Evolutionary conservation across 2,113 vertebrate genomes (phyloP), one percentile per base, ranked within the genome.

Genomic region (Periophthalmodon schlosseri): DNA sequence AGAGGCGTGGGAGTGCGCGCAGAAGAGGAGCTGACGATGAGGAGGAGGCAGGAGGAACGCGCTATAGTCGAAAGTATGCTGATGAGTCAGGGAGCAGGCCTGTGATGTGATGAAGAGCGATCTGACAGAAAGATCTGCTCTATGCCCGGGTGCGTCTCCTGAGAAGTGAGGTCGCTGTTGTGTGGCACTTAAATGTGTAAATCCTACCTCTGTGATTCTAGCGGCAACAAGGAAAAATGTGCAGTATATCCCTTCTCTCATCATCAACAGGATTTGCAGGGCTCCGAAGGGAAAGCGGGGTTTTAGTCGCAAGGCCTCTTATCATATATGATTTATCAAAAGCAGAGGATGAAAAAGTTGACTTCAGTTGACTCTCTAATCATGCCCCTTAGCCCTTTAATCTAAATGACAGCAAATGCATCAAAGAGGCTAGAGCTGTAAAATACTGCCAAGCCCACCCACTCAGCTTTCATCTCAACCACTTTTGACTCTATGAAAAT

Each of bases 31-130:
- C 76, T 6, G 23, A 71, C 68, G 75, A 67, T 57, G 81, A 77
- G 61, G 81, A 77, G 65, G 67, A 86, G 83, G 79, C 73, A 78
- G 79, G 70, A 88, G 75, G 74, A 88, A 75, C 68, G 72, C 79
- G 83, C 85, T 56, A 44, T 44, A 56, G 52, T 85, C 84, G 77
- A 85, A 88, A 85, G 68, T 83, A 87, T 87, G 88, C 86, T 82
- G 88, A 88, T 90, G 88, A 91, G 86, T 90, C 81, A 88, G 80
- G 71, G 75, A 77, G 86, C 60, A 70, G 73, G 74, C 80, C 75
- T 87, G 77, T 87, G 76, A 89, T 87, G 90, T 85, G 89, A 88
- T 76, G 75, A 81, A 87, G 72, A 72, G 71, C 46, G 81, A 88
- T 90, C 78, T 86, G 88, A 90, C 87, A 84, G 83, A 79, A 84